These are phyloP conservation scores for Enteromius radiatus DNA, from an alignment of 2,797 vertebrate genomes.

Conservation along the genomic window DNA sequence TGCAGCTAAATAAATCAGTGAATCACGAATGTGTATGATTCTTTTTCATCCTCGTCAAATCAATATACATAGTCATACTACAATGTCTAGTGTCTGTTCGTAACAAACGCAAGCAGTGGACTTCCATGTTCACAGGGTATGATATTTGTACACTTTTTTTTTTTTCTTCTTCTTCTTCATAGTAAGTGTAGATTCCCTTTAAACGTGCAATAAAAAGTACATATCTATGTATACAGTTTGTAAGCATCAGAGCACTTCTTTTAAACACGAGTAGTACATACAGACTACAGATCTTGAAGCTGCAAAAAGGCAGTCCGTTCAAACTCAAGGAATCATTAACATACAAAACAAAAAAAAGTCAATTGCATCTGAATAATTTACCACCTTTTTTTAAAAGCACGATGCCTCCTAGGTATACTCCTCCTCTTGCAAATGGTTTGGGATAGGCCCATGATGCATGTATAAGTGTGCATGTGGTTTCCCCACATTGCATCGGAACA, in stretches of 20 bases:
- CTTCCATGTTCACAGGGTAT: conserved; percentile 83
- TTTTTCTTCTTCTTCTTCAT: conserved; percentile 78
- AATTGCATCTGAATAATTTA: conserved; percentile 82
- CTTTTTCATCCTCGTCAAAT: conserved; percentile 62
- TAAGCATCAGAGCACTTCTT: conserved; percentile 96
- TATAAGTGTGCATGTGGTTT: conserved; percentile 48
- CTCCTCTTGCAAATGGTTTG: conserved; percentile 31
- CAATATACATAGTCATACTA: conserved; percentile 76
- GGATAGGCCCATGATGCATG: conserved; percentile 55
- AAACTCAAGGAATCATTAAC: conserved; percentile 82
- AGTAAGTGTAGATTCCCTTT: conserved; percentile 88
- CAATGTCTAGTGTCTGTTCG: conserved; percentile 76
- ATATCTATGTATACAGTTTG: conserved; percentile 93
- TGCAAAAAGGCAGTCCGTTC: conserved; percentile 80
- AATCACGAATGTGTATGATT: conserved; percentile 50
- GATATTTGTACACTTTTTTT: conserved; percentile 72
- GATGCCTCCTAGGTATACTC: conserved; percentile 72
- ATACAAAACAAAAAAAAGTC: conserved; percentile 76
- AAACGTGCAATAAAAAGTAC: conserved; percentile 98
- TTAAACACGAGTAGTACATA: conserved; percentile 92
- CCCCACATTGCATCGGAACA: conserved; percentile 70
- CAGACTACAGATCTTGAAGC: conserved; percentile 92
- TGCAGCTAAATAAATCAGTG: conserved; percentile 53
- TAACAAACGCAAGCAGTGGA: conserved; percentile 86
- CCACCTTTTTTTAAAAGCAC: conserved; percentile 79